phyloP scores from a whole-genome alignment of 1,140 invertebrate species.

The Sinonovacula constricta region DNA sequence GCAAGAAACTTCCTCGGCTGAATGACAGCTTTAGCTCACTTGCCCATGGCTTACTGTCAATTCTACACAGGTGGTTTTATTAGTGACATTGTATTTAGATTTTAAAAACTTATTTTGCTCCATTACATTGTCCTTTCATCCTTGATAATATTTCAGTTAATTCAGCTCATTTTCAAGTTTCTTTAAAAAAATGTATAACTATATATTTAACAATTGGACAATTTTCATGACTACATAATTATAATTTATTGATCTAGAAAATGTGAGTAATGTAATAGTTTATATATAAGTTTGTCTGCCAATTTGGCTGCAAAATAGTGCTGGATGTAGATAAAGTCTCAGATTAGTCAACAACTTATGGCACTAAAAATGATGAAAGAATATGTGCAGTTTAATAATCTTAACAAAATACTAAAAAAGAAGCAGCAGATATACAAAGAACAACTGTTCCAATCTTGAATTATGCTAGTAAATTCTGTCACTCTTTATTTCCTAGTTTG shows the following conservation, averaged over 20 bases:
- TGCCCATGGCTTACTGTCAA: slow-evolving; percentile 87
- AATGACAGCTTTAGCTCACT: slow-evolving; percentile 90
- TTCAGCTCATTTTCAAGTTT: neutral
- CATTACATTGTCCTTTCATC: too few relatives aligned
- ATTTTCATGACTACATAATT: too few relatives aligned
- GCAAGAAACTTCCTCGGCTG: slow-evolving; percentile 81
- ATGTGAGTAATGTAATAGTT: too few relatives aligned
- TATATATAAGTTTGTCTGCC: too few relatives aligned
- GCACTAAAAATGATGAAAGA: neutral
- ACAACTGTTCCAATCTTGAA: neutral
- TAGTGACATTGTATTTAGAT: neutral
- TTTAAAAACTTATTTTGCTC: neutral
- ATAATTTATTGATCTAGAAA: too few relatives aligned
- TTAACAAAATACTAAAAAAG: too few relatives aligned
- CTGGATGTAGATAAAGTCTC: too few relatives aligned
- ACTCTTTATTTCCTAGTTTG: slow-evolving; percentile 80
- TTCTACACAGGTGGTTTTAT: slow-evolving; percentile 85
- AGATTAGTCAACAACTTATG: neutral
- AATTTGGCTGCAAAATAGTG: too few relatives aligned
- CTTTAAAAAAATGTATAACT: too few relatives aligned
- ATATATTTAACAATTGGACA: too few relatives aligned
- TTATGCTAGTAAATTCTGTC: slow-evolving; percentile 51
- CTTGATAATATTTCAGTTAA: neutral
- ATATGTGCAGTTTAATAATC: neutral
- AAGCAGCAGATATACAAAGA: neutral